Evolutionary conservation across 2,113 vertebrate species (phyloP).

Genomic region (Psittacula cyanocephala): DNA sequence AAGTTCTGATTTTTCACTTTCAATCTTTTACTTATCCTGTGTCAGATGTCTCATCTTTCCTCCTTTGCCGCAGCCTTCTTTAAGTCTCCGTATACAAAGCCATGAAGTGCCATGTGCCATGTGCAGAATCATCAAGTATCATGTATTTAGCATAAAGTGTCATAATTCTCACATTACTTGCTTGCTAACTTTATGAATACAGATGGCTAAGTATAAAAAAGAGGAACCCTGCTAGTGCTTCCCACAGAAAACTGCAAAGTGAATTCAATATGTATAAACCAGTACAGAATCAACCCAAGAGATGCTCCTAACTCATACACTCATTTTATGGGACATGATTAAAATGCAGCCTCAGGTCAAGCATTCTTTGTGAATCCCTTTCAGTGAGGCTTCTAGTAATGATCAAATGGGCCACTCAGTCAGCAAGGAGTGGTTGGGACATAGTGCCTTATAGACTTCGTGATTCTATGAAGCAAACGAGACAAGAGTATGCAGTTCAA

Average conservation of each 20-base stretch:
- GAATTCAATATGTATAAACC: not conserved
- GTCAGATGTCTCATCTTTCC: not conserved
- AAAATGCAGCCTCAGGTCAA: not conserved
- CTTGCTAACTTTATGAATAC: constrained; percentile 32
- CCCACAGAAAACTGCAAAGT: constrained; percentile 9
- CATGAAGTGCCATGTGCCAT: not conserved
- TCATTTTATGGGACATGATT: not conserved
- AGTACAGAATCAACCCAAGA: not conserved
- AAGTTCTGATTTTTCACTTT: not conserved
- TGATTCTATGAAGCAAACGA: not conserved
- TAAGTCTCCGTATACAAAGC: not conserved
- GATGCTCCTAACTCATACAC: not conserved
- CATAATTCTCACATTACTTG: constrained; percentile 45
- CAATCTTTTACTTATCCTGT: not conserved
- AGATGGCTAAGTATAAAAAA: constrained; percentile 41
- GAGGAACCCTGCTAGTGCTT: constrained; percentile 17
- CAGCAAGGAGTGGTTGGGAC: not conserved
- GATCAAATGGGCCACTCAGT: not conserved
- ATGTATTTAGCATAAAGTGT: constrained; percentile 44
- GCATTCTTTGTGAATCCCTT: not conserved
- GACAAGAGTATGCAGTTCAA: not conserved
- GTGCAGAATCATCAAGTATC: constrained; percentile 22
- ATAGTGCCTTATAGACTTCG: accelerated
- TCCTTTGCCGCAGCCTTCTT: not conserved
- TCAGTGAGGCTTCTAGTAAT: not conserved